Evolutionary conservation across 1,140 invertebrate species (phyloP).

Genomic region (Drosophila sechellia): DNA sequence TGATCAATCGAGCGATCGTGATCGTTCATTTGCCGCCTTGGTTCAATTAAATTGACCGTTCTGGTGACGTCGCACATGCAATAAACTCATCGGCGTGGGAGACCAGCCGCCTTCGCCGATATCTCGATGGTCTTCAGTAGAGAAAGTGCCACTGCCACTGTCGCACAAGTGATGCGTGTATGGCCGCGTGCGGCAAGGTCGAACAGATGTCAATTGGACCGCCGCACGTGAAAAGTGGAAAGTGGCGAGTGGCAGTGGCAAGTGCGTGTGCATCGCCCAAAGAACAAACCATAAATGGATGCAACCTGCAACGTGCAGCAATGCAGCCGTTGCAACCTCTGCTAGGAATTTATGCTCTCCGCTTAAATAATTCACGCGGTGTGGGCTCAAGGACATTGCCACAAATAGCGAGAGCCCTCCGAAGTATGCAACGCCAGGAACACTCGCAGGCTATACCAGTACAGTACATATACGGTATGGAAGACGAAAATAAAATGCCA

Average conservation of each 20-base stretch:
- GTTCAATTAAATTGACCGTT: conserved; percentile 76
- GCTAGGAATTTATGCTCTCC: conserved; percentile 36
- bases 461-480: background rate
- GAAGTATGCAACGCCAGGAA: conserved; percentile 21
- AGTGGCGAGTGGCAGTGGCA: conserved; percentile 3
- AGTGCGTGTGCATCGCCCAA: conserved; percentile 35
- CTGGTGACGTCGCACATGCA: conserved; percentile 56
- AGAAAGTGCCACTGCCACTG: conserved; percentile 55
- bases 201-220: conserved; percentile 30
- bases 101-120: conserved; percentile 12
- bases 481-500: conserved; percentile 70
- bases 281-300: conserved; percentile 25
- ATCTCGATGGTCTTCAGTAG: conserved; percentile 11
- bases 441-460: background rate
- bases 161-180: conserved; percentile 61
- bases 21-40: conserved; percentile 34
- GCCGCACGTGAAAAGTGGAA: conserved; percentile 10
- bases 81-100: conserved; percentile 60
- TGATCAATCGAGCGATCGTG: conserved; percentile 56
- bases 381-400: conserved; percentile 32
- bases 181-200: conserved; percentile 56
- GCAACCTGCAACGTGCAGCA: conserved; percentile 22
- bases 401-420: conserved; percentile 41
- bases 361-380: conserved; percentile 35
- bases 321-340: background rate